Evolutionary conservation across 2,113 vertebrate species (phyloP).

Genomic region (Phrynosoma blainvillii): DNA sequence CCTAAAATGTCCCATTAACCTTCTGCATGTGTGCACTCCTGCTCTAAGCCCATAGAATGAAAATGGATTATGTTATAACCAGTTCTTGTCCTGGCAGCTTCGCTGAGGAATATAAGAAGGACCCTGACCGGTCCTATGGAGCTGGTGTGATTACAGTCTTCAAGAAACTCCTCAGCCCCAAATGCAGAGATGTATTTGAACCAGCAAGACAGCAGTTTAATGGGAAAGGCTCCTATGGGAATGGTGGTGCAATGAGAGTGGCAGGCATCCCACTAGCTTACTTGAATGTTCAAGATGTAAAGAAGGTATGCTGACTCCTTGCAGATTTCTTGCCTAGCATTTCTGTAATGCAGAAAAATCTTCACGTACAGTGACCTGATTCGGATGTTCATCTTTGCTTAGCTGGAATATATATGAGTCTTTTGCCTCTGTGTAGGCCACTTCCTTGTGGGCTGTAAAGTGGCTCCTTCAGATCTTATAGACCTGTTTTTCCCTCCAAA

Average conservation of each 20-base stretch:
- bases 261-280: constrained; percentile 89
- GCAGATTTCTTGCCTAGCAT: background rate
- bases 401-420: background rate
- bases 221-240: constrained; percentile 94
- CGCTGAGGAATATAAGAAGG: constrained; percentile 90
- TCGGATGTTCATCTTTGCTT: background rate
- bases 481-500: no score
- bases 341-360: background rate
- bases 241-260: constrained; percentile 96
- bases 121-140: constrained; percentile 91
- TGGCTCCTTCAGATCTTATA: no score
- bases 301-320: constrained; percentile 75
- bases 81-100: constrained; percentile 76
- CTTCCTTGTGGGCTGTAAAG: background rate
- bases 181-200: constrained; percentile 88
- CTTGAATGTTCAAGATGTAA: constrained; percentile 78
- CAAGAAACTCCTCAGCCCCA: constrained; percentile 90
- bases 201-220: constrained; percentile 94
- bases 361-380: background rate
- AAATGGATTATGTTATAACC: background rate
- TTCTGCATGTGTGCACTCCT: no score
- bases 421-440: background rate
- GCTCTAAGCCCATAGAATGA: background rate
- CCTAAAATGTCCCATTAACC: no score
- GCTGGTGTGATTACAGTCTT: constrained; percentile 92